Evolutionary conservation across 92 coral and sea anemone species (phyloP).

Genomic region (Zoanthus gigantus): DNA sequence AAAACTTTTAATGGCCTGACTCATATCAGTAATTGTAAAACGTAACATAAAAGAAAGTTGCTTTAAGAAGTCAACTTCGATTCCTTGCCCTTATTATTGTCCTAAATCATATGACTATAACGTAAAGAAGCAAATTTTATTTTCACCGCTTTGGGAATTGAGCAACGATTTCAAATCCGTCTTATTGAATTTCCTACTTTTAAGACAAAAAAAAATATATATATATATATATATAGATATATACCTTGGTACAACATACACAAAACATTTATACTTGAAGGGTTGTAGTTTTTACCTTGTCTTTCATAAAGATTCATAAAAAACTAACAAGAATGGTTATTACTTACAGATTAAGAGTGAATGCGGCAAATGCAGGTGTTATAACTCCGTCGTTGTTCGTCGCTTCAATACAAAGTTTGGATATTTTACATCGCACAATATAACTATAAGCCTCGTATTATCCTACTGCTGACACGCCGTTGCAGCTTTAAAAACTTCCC

Average conservation of each 20-base stretch:
- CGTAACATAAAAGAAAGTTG: not conserved
- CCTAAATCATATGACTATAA: not conserved
- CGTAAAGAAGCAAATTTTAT: not conserved
- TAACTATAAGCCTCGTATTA: not conserved
- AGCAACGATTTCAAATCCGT: not conserved
- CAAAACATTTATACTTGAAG: not conserved
- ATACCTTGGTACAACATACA: not conserved
- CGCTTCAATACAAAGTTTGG: not conserved
- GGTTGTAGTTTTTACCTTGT: not conserved
- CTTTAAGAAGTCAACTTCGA: not conserved
- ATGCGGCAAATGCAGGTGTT: slow-evolving; percentile 5
- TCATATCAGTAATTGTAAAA: not conserved
- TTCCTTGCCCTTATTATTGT: not conserved
- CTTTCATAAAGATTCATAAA: not conserved
- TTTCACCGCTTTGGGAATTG: slow-evolving; percentile 31
- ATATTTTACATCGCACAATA: slow-evolving; percentile 1
- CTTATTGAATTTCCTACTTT: not conserved
- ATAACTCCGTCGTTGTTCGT: not conserved
- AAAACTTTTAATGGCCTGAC: not conserved
- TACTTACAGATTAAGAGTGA: slow-evolving; percentile 34
- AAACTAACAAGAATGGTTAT: not conserved
- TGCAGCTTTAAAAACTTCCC: not conserved
- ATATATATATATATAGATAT: no score
- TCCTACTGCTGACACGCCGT: not conserved
- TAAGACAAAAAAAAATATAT: not conserved